Evolutionary conservation across 1,140 invertebrate genomes (phyloP), one percentile per base, ranked within the genome.

Genomic region (Cotesia vestalis): DNA sequence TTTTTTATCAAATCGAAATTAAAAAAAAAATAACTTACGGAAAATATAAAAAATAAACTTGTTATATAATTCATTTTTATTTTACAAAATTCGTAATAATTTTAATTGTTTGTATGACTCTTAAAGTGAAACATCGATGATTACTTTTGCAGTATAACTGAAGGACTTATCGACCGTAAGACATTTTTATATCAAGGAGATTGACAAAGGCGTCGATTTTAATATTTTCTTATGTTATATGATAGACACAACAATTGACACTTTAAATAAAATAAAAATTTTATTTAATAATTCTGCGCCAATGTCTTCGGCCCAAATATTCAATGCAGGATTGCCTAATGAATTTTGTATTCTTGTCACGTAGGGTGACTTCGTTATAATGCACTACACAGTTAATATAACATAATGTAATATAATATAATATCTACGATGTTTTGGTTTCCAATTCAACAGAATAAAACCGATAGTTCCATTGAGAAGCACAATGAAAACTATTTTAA

Each of bases 301-400:
- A 74, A 67, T 79, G 78, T 70, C 59, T 38, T 61, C 66, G 59
- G 57, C 72, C 74, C 66, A 75, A 79, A 78, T 69, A 73, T 76
- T 78, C 77, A 69, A 57, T 67, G 75, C 72, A 73, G 63, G 75
- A 72, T 84, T 84, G 68, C 78, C 53, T 66, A 82, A 83, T 59
- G 35, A 64, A 71, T 73, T 80, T 60, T 53, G 35, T 52, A 77
- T 53, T 77, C 69, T 34, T 46, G 17, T 73, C 82, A 73, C 78
- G 79, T 80, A 80, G 73, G 66, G 70, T 67, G 71, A 71, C 73
- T 76, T 71, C 62, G 63, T 67, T 73, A 75, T 17, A 53, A 59
- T 73, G 63, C 72, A 74, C 57, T 66, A 64, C 73, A 77, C 74
- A 73, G 78, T 79, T 76, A 63, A 66, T 67, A 46, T 46, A 46